Evolutionary conservation across 1,140 invertebrate species (phyloP), one percentile per base, ranked within the genome.

Genomic region (Linepithema humile): DNA sequence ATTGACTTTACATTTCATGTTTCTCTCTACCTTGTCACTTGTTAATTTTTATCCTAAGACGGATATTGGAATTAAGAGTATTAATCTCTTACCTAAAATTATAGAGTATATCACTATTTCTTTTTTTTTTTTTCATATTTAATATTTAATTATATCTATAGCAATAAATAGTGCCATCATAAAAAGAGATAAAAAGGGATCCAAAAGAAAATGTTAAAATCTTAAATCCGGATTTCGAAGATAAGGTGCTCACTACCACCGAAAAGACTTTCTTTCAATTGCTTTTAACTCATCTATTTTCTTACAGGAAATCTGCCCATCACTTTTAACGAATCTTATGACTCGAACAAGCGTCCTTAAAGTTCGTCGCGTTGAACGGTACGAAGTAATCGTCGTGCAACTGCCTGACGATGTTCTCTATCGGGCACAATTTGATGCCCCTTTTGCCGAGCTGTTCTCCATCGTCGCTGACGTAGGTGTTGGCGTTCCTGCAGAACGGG

Each of bases 381-480:
- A 95, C 92, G 91, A 98, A 98, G 92, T 98, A 98, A 92, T 98
- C 97, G 89, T 98, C 97, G 89, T 98, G 97, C 70, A 98, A 95
- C 91, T 97, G 97, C 59, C 97, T 95, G 17, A 98, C 97, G 29
- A 98, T 97, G 90, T 97, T 97, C 89, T 98, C 97, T 85, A 98
- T 97, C 15, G 97, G 96, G 93, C 97, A 98, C 0, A 98, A 92
- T 91, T 96, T 96, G 53, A 95, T 93, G 70, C 95, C 86, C 53
- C 72, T 91, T 59, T 87, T 91, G 15, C 45, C 83, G 29, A 75
- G 95, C 38, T 94, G 94, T 4, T 93, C 94, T 1, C 90, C 87
- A 23, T 92, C 89, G 9, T 89, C 88, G 55, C 92, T 95, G 0
- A 93, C 92, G 10, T 95, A 92, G 83, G 92, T 94, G 85, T 95